These are phyloP conservation scores for Scolopax rusticola DNA, from an alignment of 2,797 vertebrate genomes.

Conservation along the genomic window DNA sequence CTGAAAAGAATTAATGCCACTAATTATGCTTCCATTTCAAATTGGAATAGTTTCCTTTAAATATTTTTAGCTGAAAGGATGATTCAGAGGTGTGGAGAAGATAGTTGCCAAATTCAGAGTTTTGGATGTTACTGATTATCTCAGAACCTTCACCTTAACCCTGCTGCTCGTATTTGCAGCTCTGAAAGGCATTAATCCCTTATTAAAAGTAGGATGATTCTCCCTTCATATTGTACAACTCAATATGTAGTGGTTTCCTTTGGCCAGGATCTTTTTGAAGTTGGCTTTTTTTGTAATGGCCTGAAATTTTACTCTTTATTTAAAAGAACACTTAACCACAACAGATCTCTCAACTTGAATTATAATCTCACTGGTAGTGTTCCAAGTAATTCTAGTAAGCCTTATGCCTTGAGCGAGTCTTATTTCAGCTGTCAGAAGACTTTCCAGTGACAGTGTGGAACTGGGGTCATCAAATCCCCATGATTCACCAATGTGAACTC, in stretches of 20 bases:
- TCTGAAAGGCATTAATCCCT: neutral
- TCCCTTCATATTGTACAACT: neutral
- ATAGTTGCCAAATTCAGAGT: neutral
- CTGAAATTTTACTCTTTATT: neutral
- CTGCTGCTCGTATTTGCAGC: neutral
- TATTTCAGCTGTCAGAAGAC: conserved; percentile 29
- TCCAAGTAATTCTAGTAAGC: conserved; percentile 19
- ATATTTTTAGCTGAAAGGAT: conserved; percentile 3
- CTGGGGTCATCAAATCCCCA: neutral
- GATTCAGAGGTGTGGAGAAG: conserved; percentile 20
- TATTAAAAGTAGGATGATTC: neutral
- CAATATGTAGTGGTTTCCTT: neutral
- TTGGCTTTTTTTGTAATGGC: neutral
- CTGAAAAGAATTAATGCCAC: neutral
- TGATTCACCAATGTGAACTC: neutral
- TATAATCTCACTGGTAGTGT: neutral
- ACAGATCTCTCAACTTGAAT: conserved; percentile 24
- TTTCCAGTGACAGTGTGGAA: neutral
- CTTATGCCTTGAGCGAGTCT: neutral
- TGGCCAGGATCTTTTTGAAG: neutral
- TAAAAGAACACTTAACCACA: neutral
- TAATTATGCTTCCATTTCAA: neutral
- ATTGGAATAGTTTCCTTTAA: conserved; percentile 10
- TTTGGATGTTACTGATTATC: conserved; percentile 7
- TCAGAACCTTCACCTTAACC: neutral